phyloP scores from a whole-genome alignment of 1,140 invertebrate species.

The Diuraphis noxia region DNA sequence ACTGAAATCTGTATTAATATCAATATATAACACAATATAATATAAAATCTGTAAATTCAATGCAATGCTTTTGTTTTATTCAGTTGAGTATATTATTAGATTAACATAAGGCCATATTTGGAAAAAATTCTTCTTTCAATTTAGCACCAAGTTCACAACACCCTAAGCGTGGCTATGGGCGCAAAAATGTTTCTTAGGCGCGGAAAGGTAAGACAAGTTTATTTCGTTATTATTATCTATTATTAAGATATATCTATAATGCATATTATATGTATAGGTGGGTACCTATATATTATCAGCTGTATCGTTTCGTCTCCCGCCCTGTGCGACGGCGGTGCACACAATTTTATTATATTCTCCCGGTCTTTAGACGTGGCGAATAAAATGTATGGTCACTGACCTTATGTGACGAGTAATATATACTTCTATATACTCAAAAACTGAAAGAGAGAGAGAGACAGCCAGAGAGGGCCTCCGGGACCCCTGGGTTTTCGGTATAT shows the following conservation, averaged over 20 bases:
- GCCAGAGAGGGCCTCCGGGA: not conserved
- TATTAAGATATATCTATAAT: not conserved
- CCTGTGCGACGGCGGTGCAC: not conserved
- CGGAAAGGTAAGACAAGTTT: not conserved
- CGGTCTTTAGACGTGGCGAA: not conserved
- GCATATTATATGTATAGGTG: not conserved
- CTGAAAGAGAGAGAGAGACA: not conserved
- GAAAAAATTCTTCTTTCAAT: not conserved
- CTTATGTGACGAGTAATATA: conserved; percentile 5
- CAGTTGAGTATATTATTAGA: too few relatives aligned
- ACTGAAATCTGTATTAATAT: too few relatives aligned
- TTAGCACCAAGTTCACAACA: too few relatives aligned
- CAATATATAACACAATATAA: too few relatives aligned
- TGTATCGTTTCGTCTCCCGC: not conserved
- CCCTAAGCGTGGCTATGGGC: not conserved
- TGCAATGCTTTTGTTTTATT: too few relatives aligned
- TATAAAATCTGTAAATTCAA: too few relatives aligned
- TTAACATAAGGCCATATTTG: too few relatives aligned
- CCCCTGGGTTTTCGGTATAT: conserved; percentile 9
- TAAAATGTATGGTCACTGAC: conserved; percentile 46
- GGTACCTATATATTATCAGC: not conserved
- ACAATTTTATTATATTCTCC: not conserved
- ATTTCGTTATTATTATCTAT: not conserved
- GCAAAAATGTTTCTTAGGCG: not conserved
- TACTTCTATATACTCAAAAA: not conserved